Conservation (phyloP, 2,797 vertebrate species). For the Fringilla coelebs region DNA sequence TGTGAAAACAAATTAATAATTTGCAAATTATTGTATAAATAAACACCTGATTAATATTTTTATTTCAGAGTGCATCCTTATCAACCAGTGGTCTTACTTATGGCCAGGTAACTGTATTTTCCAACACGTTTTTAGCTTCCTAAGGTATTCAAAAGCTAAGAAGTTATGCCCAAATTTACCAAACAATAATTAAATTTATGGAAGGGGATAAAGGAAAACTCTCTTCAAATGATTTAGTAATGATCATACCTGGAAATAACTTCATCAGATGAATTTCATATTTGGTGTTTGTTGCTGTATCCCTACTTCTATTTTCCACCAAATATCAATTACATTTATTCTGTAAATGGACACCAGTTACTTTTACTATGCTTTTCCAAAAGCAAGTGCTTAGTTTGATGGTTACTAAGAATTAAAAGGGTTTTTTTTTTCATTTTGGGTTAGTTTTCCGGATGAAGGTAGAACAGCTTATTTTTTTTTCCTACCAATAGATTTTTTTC, state of each 20-base stretch:
- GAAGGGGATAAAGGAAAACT: not conserved
- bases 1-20: not conserved
- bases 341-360: not conserved
- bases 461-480: not conserved
- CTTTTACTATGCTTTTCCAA: not conserved
- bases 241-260: not conserved
- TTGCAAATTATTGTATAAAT: not conserved
- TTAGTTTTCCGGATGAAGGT: not conserved
- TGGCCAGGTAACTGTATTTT: slow-evolving; percentile 40
- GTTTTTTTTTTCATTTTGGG: not conserved
- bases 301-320: not conserved
- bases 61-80: slow-evolving; percentile 2
- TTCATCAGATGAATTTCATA: not conserved
- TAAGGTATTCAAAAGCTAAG: not conserved
- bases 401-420: not conserved
- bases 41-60: not conserved
- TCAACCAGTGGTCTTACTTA: not conserved
- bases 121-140: not conserved
- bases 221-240: not conserved
- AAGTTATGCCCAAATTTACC: not conserved
- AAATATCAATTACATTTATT: not conserved
- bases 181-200: not conserved
- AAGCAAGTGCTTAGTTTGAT: not conserved
- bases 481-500: accelerated
- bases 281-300: not conserved